Conservation (phyloP, 2,888 invertebrate genomes). For the Netelia virgata region DNA sequence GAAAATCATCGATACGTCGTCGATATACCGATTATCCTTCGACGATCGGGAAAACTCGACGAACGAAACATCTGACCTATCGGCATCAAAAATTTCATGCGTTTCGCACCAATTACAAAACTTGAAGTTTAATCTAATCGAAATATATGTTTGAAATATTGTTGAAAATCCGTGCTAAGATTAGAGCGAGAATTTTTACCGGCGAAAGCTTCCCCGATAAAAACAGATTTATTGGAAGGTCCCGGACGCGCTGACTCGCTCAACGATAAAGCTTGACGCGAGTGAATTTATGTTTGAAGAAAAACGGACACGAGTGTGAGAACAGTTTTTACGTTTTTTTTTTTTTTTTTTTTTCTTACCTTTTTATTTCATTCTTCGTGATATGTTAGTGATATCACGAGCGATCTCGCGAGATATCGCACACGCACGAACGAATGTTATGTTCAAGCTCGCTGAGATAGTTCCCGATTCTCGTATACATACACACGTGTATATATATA, state of each 20-base stretch:
- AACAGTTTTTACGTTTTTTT: not conserved
- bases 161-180: not conserved
- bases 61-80: too few species aligned
- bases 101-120: not conserved
- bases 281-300: slow-evolving; percentile 42
- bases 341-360: too few species aligned
- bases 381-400: slow-evolving; percentile 55
- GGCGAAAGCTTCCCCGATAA: slow-evolving; percentile 35
- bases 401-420: slow-evolving; percentile 60
- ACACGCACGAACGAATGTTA: slow-evolving; percentile 52
- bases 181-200: slow-evolving; percentile 5
- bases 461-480: slow-evolving; percentile 37
- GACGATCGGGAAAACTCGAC: not conserved
- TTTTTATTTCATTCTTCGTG: slow-evolving; percentile 46
- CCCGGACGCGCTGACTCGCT: slow-evolving; percentile 27
- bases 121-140: slow-evolving; percentile 6
- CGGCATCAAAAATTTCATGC: not conserved
- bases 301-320: slow-evolving; percentile 20
- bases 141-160: not conserved
- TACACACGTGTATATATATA: not conserved
- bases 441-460: slow-evolving; percentile 51
- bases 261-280: slow-evolving; percentile 53
- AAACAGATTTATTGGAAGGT: slow-evolving; percentile 50
- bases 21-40: not conserved
- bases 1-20: not conserved